Evolutionary conservation across 2,797 vertebrate genomes (phyloP).

Genomic region (Xiphorhynchus erythropygius): DNA sequence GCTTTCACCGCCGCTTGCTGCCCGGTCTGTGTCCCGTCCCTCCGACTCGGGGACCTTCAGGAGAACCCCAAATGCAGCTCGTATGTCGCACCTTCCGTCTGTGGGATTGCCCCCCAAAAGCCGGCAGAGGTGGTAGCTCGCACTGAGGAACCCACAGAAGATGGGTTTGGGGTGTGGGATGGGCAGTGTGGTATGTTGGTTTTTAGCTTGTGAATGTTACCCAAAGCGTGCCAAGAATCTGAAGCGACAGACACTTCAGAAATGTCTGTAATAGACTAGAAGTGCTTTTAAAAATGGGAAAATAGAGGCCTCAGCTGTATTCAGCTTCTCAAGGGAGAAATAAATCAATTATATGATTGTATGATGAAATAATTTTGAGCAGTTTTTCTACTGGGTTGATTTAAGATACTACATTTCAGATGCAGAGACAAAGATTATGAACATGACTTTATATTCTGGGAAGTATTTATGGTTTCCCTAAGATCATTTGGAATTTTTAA

Average conservation of each 20-base stretch:
- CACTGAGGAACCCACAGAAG: background rate
- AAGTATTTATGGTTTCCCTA: background rate
- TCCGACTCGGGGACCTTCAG: background rate
- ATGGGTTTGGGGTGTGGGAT: background rate
- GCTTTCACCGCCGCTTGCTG: background rate
- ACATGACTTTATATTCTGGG: background rate
- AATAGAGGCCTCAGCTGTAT: background rate
- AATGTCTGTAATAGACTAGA: background rate
- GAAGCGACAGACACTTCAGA: background rate
- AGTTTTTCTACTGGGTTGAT: background rate
- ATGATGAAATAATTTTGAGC: background rate
- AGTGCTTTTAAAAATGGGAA: background rate
- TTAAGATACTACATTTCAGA: background rate
- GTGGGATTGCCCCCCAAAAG: background rate
- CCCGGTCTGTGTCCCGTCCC: background rate
- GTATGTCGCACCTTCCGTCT: too few species aligned
- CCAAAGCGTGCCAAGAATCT: background rate
- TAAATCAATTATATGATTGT: background rate
- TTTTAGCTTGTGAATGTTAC: background rate
- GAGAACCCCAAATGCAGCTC: background rate
- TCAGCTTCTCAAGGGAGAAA: background rate
- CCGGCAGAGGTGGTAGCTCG: background rate
- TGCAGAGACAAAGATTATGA: background rate
- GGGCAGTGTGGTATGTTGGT: fast-evolving
- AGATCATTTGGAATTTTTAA: background rate